Evolutionary conservation across 2,113 vertebrate genomes (phyloP).

Genomic region (Cinclus cinclus): DNA sequence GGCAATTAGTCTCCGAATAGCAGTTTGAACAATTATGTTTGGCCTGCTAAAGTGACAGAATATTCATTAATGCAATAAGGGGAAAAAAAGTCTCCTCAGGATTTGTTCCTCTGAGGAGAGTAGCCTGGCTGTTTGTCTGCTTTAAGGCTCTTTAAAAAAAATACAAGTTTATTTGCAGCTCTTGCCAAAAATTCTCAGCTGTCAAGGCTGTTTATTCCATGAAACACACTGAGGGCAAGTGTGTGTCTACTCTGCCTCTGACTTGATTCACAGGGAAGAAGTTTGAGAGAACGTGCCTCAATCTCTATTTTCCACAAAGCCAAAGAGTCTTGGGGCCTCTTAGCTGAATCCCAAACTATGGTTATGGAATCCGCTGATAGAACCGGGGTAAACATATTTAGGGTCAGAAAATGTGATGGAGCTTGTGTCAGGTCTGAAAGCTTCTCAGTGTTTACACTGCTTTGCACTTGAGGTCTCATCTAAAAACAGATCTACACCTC

Average conservation of each 20-base stretch:
- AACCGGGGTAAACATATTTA: neutral
- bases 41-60: slow-evolving; percentile 13
- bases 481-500: neutral
- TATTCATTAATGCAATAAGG: slow-evolving; percentile 7
- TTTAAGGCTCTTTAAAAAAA: neutral
- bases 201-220: slow-evolving; percentile 4
- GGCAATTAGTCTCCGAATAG: slow-evolving; percentile 28
- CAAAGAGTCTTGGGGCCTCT: neutral
- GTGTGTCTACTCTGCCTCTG: neutral
- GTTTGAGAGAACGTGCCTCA: neutral
- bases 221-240: neutral
- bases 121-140: neutral
- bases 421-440: neutral
- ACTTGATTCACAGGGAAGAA: neutral
- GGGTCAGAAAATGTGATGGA: neutral
- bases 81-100: neutral
- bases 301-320: neutral
- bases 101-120: neutral
- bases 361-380: neutral
- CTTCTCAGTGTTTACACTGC: neutral
- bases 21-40: slow-evolving; percentile 6
- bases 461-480: neutral
- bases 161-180: neutral
- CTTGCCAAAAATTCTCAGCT: neutral
- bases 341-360: neutral